Base-by-base conservation (phyloP, 2,888 invertebrate species). In the Plebejus argus region DNA sequence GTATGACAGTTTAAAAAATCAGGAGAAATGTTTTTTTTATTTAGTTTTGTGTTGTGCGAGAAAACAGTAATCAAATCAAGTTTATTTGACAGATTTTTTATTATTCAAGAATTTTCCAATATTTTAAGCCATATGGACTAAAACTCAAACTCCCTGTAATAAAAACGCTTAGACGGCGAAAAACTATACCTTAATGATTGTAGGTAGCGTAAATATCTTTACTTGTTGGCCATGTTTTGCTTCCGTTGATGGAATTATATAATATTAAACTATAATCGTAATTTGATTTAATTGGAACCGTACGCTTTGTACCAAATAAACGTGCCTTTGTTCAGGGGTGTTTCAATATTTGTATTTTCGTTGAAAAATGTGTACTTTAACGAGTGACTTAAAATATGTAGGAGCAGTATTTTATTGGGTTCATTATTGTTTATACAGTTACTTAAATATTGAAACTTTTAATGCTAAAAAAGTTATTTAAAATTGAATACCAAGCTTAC, bases 381-480 rank as follows among this genome's bases (percentile, higher is more conserved):
- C 61, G 8, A 28, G 66, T 33, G 15, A 33, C 15, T 66, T 15
- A 23, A 61, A 66, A 66, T n/a, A 33, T 28, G 71, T 20, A 39
- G 39, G 3, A 71, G 35, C 39, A n/a, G 39, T 71, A 71, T 71
- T 71, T 39, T 71, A 20, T 39, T 71, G 71, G 39, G 35, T 71
- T 39, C 8, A 39, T 71, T 18, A 8, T 33, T 35, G 33, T 70
- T 70, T 35, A 12, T 71, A 71, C 12, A 20, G 18, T 53, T 71
- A 66, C 18, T 33, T 28, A 28, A 66, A 15, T 28, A 66, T 20
- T 28, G 10, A 10, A 61, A 61, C 23, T 20, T 20, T 58, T 8
- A 20, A 58, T 61, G 23, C 61, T 61, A 6, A 33, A 66, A 66
- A 53, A 3, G 23, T 28, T 15, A 15, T 28, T 28, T 28, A 23